Evolutionary conservation across 2,113 vertebrate genomes (phyloP).

Genomic region (Fukomys damarensis): DNA sequence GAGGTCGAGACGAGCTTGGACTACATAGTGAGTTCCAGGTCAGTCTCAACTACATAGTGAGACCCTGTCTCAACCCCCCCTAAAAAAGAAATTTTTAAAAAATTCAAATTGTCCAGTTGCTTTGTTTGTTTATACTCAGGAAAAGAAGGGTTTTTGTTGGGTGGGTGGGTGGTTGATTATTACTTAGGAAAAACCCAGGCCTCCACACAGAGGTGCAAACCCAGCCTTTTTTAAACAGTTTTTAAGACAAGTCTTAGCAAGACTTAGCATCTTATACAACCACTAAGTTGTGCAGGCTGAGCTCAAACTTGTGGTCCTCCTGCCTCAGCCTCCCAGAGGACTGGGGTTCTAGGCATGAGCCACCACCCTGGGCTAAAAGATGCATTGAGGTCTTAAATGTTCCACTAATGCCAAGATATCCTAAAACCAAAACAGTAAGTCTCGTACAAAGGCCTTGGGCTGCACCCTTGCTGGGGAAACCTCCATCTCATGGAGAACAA

Average conservation of each 20-base stretch:
- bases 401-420: not conserved
- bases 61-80: too few species aligned
- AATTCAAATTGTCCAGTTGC: not conserved
- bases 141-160: not conserved
- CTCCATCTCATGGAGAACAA: not conserved
- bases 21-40: too few species aligned
- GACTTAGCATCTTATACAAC: not conserved
- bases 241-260: not conserved
- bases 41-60: too few species aligned
- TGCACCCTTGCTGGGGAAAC: not conserved
- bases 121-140: not conserved
- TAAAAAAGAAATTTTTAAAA: not conserved
- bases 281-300: not conserved
- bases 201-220: not conserved
- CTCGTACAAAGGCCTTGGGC: not conserved
- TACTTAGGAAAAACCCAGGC: not conserved
- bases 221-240: not conserved
- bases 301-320: not conserved
- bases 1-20: too few species aligned
- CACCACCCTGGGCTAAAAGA: not conserved
- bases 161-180: not conserved
- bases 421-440: not conserved
- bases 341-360: not conserved
- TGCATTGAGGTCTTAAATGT: not conserved
- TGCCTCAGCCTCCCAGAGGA: not conserved